Conservation (phyloP, 1,140 invertebrate genomes). For the Alviniconcha marisindica region DNA sequence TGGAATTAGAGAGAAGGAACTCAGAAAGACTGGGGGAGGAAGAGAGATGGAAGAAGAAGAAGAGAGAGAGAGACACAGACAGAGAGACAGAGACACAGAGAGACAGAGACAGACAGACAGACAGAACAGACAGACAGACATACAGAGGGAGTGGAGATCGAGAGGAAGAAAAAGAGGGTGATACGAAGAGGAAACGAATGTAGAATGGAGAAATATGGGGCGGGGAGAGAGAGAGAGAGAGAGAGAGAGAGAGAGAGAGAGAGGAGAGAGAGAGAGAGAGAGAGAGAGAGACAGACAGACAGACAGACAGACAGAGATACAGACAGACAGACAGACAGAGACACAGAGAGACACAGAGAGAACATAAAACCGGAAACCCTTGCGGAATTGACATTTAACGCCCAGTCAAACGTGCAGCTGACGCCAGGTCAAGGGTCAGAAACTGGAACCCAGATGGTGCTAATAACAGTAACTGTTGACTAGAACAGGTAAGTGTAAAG, state of each 20-base stretch:
- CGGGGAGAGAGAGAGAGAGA: not conserved
- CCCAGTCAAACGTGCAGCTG: too few relatives aligned
- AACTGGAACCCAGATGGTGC: too few relatives aligned
- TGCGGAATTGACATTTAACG: too few relatives aligned
- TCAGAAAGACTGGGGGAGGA: too few relatives aligned
- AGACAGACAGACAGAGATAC: not conserved
- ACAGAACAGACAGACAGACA: not conserved
- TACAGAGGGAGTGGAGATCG: not conserved
- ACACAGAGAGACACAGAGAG: not conserved
- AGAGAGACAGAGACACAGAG: not conserved
- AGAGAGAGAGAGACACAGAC: not conserved
- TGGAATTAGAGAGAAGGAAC: too few relatives aligned
- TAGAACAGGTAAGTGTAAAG: too few relatives aligned
- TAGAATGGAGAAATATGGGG: not conserved
- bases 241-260: not conserved
- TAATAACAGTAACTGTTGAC: too few relatives aligned
- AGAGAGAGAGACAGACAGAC: not conserved
- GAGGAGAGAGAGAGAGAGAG: not conserved
- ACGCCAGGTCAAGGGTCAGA: too few relatives aligned
- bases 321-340: constrained; percentile 16
- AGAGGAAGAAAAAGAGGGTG: not conserved
- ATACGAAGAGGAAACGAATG: not conserved
- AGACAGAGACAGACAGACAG: not conserved
- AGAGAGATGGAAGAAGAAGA: too few relatives aligned
- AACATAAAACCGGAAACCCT: too few relatives aligned